Evolutionary conservation across 2,113 vertebrate species (phyloP), one percentile per base, ranked within the genome.

Genomic region (Trogon melanurus): DNA sequence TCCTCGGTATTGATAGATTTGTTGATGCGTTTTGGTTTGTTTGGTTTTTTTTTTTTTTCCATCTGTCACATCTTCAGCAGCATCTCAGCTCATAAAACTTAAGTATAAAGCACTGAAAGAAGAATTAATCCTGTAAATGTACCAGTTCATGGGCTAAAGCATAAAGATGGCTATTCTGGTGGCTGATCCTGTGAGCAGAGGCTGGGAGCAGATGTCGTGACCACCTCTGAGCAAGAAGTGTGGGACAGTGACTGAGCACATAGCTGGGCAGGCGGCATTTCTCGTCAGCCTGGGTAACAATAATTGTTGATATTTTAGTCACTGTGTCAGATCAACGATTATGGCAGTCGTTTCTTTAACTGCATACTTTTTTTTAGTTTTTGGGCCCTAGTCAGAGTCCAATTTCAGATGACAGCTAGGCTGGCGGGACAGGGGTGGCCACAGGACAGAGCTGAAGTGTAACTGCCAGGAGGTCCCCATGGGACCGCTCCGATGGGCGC

Each of bases 401-500:
- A 5, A 56, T 50, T 82, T 74, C 29, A 27, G 44, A 3, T 19
- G 53, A 16, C 20, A 19, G 13, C 30, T 19, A 4, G 29, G 19
- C 71, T 67, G 65, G 27, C 27, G 2, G 0, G 54, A 15, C 58
- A 16, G 10, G 3, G 34, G 26, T 1, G 3, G 11, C 61, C 29
- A 22, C 0, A 2, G 50, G n/a, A 44, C 44, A 45, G 16, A 30
- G 64, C 21, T 7, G 25, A 54, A 66, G 30, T 12, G 45, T 17
- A 32, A 34, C 38, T 29, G 34, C 20, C 26, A 47, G 65, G n/a
- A 32, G 48, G 26, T 36, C 29, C 45, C 36, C 0, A 1, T 4
- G 29, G 50, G 26, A 79, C 30, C 36, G 8, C 6, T 7, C n/a
- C 0, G 0, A 21, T 6, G 32, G 57, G 10, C 4, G 1, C 15